Evolutionary conservation across 1,140 invertebrate species (phyloP), one percentile per base, ranked within the genome.

Genomic region (Anastrepha ludens): DNA sequence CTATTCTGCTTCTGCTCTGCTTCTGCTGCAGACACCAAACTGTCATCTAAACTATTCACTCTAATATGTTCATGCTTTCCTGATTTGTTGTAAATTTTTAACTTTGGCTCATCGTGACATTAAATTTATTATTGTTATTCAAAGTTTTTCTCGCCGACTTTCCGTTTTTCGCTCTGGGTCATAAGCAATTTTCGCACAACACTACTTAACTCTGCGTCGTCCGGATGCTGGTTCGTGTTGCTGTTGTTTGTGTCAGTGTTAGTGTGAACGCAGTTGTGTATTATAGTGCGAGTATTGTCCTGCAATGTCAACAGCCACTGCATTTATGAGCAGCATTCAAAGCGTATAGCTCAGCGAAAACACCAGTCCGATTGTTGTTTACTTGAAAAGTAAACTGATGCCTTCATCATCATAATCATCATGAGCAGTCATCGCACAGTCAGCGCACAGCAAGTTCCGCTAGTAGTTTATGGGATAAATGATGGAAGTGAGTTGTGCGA

Each of bases 81-180:
- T 13, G 41, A 74, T 74, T 74, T 74, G 39, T 47, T 67, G 64
- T 67, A 67, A 29, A 67, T 67, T 67, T 67, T 67, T 39, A 67
- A 67, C 64, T 67, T 11, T 67, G 29, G 64, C 67, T 44, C 67
- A 47, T 74, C 67, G 15, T 74, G 39, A 74, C 41, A 47, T 74
- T 74, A 74, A 74, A 74, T n/a, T 74, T 47, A 74, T 74, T n/a
- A 74, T 47, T 74, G 67, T 44, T 74, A 74, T 74, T 74, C 67
- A 74, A 44, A 74, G 44, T 41, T 74, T 74, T n/a, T 9, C 41
- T 13, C 39, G 64, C 29, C 64, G 11, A 20, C 64, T 13, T 29
- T 39, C 29, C 29, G 64, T 9, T 13, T 39, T 20, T 67, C 64
- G 29, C 64, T 67, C 64, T 41, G 20, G 64, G 64, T 39, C 20